Evolutionary conservation across 2,888 invertebrate genomes (phyloP).

Genomic region (Archips xylosteana): DNA sequence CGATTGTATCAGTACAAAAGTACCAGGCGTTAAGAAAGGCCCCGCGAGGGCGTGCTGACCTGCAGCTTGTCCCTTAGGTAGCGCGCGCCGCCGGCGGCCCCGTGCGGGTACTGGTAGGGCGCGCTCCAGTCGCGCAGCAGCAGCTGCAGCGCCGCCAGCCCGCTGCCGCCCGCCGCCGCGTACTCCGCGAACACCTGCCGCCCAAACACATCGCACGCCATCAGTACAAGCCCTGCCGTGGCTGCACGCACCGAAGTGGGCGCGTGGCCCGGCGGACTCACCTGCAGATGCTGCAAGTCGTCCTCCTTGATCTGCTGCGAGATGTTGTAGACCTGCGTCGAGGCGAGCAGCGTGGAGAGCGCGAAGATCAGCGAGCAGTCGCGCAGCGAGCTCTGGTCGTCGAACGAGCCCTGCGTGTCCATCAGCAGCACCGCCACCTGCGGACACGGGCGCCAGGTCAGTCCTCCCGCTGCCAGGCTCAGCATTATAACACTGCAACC

Average conservation of each 20-base stretch:
- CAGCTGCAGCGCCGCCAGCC: slow-evolving; percentile 93
- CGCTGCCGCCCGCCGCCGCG: slow-evolving; percentile 93
- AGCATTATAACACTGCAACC: too few species aligned
- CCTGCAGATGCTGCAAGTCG: slow-evolving; percentile 95
- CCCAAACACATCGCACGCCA: slow-evolving; percentile 87
- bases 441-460: background rate
- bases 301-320: slow-evolving; percentile 97
- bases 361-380: slow-evolving; percentile 90
- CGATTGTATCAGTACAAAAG: too few species aligned
- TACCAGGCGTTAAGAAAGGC: too few species aligned
- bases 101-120: slow-evolving; percentile 95
- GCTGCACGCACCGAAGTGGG: too few species aligned
- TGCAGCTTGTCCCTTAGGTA: slow-evolving; percentile 92
- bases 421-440: slow-evolving; percentile 92
- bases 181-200: slow-evolving; percentile 96
- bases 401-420: slow-evolving; percentile 97
- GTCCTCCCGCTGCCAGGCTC: too few species aligned
- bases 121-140: slow-evolving; percentile 96
- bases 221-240: too few species aligned
- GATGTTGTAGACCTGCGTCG: slow-evolving; percentile 95
- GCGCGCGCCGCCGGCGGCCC: slow-evolving; percentile 92
- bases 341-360: slow-evolving; percentile 96
- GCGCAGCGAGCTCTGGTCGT: slow-evolving; percentile 96
- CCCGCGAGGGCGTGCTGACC: slow-evolving; percentile 65
- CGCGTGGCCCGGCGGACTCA: slow-evolving; percentile 44